Evolutionary conservation across 2,797 vertebrate species (phyloP).

Genomic region (Gallirallus australis): DNA sequence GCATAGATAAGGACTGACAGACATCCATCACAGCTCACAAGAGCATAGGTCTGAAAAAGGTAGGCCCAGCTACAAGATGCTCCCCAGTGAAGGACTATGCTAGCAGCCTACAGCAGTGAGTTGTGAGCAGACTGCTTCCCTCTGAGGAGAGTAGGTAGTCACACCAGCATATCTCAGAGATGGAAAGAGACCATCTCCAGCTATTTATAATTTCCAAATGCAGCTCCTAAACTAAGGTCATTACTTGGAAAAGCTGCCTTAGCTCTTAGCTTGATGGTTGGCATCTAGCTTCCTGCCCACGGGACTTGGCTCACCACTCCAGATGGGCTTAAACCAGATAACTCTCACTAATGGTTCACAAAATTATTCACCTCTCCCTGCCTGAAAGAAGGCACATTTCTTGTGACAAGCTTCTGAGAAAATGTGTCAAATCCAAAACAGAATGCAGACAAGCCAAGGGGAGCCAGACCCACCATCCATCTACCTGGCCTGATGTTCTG

Average conservation of each 20-base stretch:
- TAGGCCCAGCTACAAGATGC: not conserved
- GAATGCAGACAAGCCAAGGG: not conserved
- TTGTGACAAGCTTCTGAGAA: not conserved
- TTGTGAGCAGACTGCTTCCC: not conserved
- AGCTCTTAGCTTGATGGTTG: not conserved
- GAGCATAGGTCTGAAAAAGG: not conserved
- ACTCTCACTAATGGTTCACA: not conserved
- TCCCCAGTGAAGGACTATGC: not conserved
- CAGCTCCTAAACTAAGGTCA: not conserved
- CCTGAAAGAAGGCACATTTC: not conserved
- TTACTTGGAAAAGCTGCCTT: not conserved
- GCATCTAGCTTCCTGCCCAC: not conserved
- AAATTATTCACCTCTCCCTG: not conserved
- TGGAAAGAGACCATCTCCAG: not conserved
- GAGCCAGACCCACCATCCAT: not conserved
- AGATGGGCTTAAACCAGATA: not conserved
- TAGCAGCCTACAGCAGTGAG: not conserved
- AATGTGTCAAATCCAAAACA: not conserved
- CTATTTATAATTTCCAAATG: not conserved
- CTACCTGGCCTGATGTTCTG: not conserved
- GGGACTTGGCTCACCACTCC: not conserved
- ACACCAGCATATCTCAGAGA: not conserved
- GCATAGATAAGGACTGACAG: not conserved
- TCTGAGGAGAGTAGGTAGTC: not conserved
- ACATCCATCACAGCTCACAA: not conserved